A percentile compares a stretch with the other conserved stretches of the same genome.
These are phyloP conservation scores for Drosophila truncata DNA, from an alignment of 1,140 invertebrate genomes.

Conservation along the genomic window DNA sequence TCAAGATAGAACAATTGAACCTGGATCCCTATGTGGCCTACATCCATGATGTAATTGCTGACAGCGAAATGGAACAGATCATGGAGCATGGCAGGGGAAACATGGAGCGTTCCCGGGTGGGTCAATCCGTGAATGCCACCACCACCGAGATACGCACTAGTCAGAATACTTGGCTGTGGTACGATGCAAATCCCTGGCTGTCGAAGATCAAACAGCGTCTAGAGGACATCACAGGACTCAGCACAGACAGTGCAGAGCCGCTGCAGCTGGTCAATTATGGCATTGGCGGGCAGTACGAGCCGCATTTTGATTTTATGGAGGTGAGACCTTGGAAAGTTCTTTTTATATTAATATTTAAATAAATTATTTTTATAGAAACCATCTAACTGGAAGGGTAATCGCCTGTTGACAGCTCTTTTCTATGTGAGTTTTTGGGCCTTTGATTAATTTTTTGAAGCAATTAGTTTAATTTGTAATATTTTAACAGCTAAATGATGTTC, in stretches of 20 bases:
- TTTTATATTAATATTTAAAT: too few relatives aligned
- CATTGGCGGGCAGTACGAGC: conserved; percentile 91
- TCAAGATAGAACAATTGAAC: conserved; percentile 96
- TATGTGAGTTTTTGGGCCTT: conserved; percentile 85
- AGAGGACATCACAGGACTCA: conserved; percentile 92
- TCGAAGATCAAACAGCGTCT: conserved; percentile 85
- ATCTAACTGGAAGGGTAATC: conserved; percentile 84
- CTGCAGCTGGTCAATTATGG: conserved; percentile 90
- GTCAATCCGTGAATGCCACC: conserved; percentile 87
- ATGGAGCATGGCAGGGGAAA: conserved; percentile 91
- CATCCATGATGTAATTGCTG: conserved; percentile 91
- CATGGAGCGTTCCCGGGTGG: conserved; percentile 91
- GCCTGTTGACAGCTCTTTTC: conserved; percentile 76
- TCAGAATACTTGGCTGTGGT: conserved; percentile 98
- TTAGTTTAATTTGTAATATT: background rate
- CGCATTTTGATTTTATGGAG: conserved; percentile 91
- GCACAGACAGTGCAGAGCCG: conserved; percentile 90
- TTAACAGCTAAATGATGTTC: conserved; percentile 95
- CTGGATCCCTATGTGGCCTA: conserved; percentile 94
- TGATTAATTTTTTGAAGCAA: background rate
- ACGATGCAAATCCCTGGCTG: conserved; percentile 90
- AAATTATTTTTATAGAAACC: background rate
- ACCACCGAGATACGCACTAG: conserved; percentile 93
- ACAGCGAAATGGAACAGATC: conserved; percentile 90
- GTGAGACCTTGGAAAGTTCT: conserved; percentile 73